phyloP scores from a whole-genome alignment of 1,140 invertebrate genomes.

The Drosophila biarmipes region DNA sequence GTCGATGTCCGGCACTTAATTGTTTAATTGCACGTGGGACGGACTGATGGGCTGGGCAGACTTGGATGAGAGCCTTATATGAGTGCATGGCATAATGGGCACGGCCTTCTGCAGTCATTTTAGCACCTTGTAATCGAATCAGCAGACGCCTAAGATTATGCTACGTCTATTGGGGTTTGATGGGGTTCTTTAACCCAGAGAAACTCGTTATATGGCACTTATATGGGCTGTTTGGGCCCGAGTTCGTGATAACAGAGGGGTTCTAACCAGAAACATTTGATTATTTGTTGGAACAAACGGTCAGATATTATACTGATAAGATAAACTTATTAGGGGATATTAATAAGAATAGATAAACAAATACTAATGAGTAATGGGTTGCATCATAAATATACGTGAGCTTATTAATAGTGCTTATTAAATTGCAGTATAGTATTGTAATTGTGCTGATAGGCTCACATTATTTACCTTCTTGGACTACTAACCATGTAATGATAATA shows the following conservation, averaged over 20 bases:
- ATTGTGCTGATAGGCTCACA: too few relatives aligned
- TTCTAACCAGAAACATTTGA: slow-evolving; percentile 11
- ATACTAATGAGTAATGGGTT: neutral
- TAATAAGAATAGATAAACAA: slow-evolving; percentile 7
- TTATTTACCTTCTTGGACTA: too few relatives aligned
- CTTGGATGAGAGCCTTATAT: neutral
- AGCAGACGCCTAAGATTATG: slow-evolving; percentile 53
- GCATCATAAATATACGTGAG: slow-evolving; percentile 10
- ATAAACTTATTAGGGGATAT: slow-evolving; percentile 18
- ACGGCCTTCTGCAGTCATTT: slow-evolving; percentile 10
- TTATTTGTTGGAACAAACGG: neutral
- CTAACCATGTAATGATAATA: neutral
- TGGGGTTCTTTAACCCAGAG: neutral
- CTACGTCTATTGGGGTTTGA: slow-evolving; percentile 10
- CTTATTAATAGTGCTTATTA: neutral
- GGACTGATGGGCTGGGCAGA: slow-evolving; percentile 13
- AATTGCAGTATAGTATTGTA: too few relatives aligned
- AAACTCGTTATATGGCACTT: neutral
- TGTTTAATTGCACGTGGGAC: slow-evolving; percentile 43
- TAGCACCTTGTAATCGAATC: slow-evolving; percentile 12
- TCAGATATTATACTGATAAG: slow-evolving; percentile 16
- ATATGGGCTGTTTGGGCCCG: neutral
- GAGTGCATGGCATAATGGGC: slow-evolving; percentile 7
- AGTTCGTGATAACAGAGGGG: neutral
- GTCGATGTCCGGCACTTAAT: slow-evolving; percentile 52